Percentiles rank a stretch among this genome's conserved stretches.
Conservation (phyloP, 1,140 invertebrate genomes). For the Antheraea pernyi region DNA sequence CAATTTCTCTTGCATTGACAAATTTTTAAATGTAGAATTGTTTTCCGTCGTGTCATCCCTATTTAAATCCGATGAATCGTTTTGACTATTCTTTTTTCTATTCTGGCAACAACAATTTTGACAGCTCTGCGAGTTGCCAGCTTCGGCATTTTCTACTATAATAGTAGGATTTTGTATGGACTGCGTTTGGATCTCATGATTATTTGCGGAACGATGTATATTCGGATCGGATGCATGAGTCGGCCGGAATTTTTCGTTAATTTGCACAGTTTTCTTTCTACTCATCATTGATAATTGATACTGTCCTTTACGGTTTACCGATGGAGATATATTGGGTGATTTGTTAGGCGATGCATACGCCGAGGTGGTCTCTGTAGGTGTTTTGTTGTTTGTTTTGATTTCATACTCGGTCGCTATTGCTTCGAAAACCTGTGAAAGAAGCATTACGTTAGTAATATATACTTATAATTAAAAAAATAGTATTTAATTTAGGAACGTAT, state of each 20-base stretch:
- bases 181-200: conserved; percentile 9
- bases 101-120: conserved; percentile 30
- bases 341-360: conserved; percentile 49
- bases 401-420: conserved; percentile 70
- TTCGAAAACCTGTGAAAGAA: conserved; percentile 60
- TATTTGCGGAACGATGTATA: conserved; percentile 35
- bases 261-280: conserved; percentile 39
- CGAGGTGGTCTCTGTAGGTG: conserved; percentile 39
- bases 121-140: conserved; percentile 34
- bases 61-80: conserved; percentile 23
- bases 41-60: not conserved
- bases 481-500: no score
- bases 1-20: conserved; percentile 47
- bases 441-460: no score
- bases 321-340: conserved; percentile 53
- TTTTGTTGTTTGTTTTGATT: conserved; percentile 48
- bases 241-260: conserved; percentile 41
- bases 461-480: no score
- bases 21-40: not conserved
- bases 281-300: conserved; percentile 65
- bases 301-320: conserved; percentile 48
- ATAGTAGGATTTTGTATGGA: conserved; percentile 21
- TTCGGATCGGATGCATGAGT: conserved; percentile 58
- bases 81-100: not conserved
- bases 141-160: conserved; percentile 17